Evolutionary conservation across 2,888 invertebrate genomes (phyloP).

Genomic region (Cartodere bifasciata): DNA sequence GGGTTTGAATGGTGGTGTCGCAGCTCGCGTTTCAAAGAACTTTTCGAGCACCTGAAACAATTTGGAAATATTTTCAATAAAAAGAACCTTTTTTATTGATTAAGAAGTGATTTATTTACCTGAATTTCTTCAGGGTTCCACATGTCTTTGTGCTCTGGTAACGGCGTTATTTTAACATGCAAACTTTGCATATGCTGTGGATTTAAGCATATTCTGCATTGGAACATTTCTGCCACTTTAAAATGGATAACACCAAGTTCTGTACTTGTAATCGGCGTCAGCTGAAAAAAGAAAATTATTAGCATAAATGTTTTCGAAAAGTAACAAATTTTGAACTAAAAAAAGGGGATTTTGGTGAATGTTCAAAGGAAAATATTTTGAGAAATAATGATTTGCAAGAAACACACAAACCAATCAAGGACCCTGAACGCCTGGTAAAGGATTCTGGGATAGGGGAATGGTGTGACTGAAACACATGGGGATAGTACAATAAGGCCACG

Average conservation of each 20-base stretch:
- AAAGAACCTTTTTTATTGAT: background rate
- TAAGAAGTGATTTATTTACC: constrained; percentile 37
- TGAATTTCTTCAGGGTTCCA: constrained; percentile 80
- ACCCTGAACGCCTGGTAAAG: too few relatives aligned
- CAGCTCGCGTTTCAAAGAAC: constrained; percentile 83
- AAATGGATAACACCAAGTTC: constrained; percentile 85
- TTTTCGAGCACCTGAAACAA: constrained; percentile 64
- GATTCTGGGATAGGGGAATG: too few relatives aligned
- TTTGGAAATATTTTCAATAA: background rate
- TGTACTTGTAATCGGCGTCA: constrained; percentile 56
- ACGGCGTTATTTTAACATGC: constrained; percentile 67
- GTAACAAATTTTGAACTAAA: too few relatives aligned
- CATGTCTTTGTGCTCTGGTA: constrained; percentile 75
- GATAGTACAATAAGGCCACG: too few relatives aligned
- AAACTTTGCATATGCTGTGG: constrained; percentile 81
- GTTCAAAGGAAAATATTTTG: too few relatives aligned
- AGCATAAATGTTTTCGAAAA: too few relatives aligned
- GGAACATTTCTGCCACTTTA: constrained; percentile 62
- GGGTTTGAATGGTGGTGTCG: constrained; percentile 82
- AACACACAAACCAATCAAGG: too few relatives aligned
- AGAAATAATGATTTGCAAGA: too few relatives aligned
- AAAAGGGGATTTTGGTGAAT: too few relatives aligned
- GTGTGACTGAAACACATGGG: too few relatives aligned
- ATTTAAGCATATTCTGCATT: constrained; percentile 78
- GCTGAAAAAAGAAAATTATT: constrained; percentile 41